Conservation (phyloP, 2,888 invertebrate species). For the Liopterus haemorrhoidalis region DNA sequence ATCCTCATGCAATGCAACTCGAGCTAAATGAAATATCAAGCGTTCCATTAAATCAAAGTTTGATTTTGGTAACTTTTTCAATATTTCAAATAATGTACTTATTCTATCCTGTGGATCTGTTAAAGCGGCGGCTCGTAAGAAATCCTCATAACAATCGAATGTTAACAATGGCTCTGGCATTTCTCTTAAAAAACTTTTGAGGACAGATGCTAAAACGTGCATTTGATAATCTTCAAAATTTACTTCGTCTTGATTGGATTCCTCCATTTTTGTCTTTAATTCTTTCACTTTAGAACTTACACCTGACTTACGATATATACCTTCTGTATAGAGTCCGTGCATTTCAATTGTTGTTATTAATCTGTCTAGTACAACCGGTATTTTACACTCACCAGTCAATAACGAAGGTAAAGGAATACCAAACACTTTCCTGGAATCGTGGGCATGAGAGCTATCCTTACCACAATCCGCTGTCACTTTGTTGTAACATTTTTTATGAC, state of each 20-base stretch:
- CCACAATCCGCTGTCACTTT: constrained; percentile 59
- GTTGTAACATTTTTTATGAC: constrained; percentile 89
- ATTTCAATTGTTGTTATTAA: constrained; percentile 86
- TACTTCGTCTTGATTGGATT: constrained; percentile 62
- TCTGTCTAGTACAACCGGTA: constrained; percentile 83
- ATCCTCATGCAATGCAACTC: constrained; percentile 79
- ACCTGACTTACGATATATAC: constrained; percentile 88
- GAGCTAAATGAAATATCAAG: constrained; percentile 84
- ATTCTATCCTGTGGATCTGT: constrained; percentile 75
- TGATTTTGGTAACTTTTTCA: constrained; percentile 81
- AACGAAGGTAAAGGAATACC: constrained; percentile 72
- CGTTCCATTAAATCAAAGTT: constrained; percentile 89
- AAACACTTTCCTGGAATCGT: constrained; percentile 63
- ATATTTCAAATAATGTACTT: constrained; percentile 75
- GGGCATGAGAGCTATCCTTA: constrained; percentile 45
- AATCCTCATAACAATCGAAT: constrained; percentile 91
- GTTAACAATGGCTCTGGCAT: constrained; percentile 90
- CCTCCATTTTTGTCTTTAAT: constrained; percentile 68
- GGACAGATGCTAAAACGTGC: constrained; percentile 82
- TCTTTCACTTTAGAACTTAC: constrained; percentile 78
- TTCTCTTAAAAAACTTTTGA: constrained; percentile 85
- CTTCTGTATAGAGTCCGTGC: constrained; percentile 86
- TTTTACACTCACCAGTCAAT: constrained; percentile 68
- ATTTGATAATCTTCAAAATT: constrained; percentile 76
- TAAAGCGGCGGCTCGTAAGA: constrained; percentile 81